Evolutionary conservation across 2,888 invertebrate genomes (phyloP).

Genomic region (Pristionchus entomophagus): DNA sequence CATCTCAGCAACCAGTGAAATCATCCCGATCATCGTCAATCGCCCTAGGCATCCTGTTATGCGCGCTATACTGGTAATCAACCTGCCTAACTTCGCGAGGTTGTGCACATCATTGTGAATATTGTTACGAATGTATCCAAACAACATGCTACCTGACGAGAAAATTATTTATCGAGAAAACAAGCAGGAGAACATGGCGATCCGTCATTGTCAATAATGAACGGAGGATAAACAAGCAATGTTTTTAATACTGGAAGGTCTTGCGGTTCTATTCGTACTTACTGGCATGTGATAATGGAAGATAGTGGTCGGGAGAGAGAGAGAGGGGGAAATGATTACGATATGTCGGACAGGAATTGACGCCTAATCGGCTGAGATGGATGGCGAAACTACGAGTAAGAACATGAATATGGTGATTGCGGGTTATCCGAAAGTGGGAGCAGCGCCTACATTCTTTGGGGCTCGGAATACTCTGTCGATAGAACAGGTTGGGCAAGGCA

Average conservation of each 20-base stretch:
- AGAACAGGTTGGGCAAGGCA: conserved; percentile 22
- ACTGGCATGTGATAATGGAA: background rate
- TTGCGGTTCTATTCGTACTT: background rate
- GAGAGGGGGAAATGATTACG: background rate
- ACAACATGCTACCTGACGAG: background rate
- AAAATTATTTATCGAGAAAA: background rate
- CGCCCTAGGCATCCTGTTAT: background rate
- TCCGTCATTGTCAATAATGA: conserved; percentile 21
- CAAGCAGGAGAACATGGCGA: conserved; percentile 15
- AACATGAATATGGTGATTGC: background rate
- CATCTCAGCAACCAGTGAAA: background rate
- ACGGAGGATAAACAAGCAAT: background rate
- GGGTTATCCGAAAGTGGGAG: background rate
- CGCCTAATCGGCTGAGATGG: background rate
- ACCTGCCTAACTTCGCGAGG: background rate
- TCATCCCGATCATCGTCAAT: background rate
- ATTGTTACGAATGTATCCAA: background rate
- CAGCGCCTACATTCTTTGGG: background rate
- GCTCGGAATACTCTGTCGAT: background rate
- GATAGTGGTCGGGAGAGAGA: background rate
- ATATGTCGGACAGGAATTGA: background rate
- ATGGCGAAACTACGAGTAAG: background rate
- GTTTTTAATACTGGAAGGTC: conserved; percentile 10
- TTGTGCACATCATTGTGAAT: background rate
- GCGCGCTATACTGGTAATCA: background rate